Evolutionary conservation across 2,888 invertebrate genomes (phyloP).

Genomic region (Ennomos quercinarius): DNA sequence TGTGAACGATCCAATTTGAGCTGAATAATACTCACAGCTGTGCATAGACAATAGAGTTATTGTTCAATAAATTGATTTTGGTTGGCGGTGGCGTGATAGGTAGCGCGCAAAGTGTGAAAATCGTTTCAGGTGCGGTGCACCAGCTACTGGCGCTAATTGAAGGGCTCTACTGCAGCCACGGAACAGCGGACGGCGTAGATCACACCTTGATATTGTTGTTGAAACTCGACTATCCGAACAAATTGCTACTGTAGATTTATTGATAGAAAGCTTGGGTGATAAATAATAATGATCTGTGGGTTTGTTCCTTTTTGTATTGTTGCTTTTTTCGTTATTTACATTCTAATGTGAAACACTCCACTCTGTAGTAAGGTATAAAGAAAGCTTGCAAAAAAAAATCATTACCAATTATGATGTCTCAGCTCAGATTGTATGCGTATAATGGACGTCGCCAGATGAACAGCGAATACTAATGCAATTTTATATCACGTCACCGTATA

Average conservation of each 20-base stretch:
- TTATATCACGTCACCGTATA: not conserved
- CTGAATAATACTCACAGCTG: conserved; percentile 15
- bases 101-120: conserved; percentile 24
- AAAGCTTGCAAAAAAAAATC: no score
- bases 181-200: not conserved
- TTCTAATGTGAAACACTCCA: no score
- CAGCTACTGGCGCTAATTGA: conserved; percentile 20
- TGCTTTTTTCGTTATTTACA: no score
- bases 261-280: no score
- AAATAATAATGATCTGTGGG: no score
- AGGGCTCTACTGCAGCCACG: not conserved
- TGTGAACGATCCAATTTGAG: conserved; percentile 22
- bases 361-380: no score
- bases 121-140: conserved; percentile 13
- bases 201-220: not conserved
- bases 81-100: not conserved
- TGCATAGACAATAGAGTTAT: conserved; percentile 19
- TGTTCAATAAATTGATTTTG: conserved; percentile 19
- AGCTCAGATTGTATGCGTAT: no score
- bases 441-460: conserved; percentile 49
- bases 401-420: no score
- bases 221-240: no score
- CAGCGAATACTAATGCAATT: conserved; percentile 28
- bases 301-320: no score
- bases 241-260: no score